Evolutionary conservation across 2,888 invertebrate species (phyloP).

Genomic region (Crossocerus cetratus): DNA sequence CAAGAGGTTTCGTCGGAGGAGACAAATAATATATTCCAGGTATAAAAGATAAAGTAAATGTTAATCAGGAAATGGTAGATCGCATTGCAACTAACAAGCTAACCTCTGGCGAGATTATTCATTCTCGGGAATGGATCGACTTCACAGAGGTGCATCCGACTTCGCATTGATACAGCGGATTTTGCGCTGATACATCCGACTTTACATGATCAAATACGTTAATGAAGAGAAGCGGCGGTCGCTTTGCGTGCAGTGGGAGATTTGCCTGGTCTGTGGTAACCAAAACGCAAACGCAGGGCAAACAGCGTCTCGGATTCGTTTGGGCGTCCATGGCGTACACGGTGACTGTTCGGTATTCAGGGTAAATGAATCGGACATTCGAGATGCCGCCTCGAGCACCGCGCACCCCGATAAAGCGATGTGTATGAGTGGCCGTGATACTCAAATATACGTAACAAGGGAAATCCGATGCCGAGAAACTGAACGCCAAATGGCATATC

Average conservation of each 20-base stretch:
- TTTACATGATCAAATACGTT: constrained; percentile 57
- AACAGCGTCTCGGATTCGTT: constrained; percentile 8
- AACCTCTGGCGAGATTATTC: too few species aligned
- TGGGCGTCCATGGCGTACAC: background rate
- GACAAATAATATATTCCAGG: too few species aligned
- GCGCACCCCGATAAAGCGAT: background rate
- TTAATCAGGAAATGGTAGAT: too few species aligned
- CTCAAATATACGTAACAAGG: too few species aligned
- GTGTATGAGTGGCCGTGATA: background rate
- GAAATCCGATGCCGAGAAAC: too few species aligned
- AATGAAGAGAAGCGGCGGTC: constrained; percentile 59
- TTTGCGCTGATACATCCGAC: constrained; percentile 3
- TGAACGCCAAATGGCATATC: too few species aligned
- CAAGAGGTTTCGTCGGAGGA: too few species aligned
- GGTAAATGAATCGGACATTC: background rate
- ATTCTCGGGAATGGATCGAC: too few species aligned
- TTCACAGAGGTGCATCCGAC: constrained; percentile 34
- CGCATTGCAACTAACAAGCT: too few species aligned
- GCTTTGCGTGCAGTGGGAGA: constrained; percentile 9
- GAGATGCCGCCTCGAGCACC: background rate
- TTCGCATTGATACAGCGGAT: constrained; percentile 28
- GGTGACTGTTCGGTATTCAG: background rate
- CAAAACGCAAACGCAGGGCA: constrained; percentile 28
- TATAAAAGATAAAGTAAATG: too few species aligned
- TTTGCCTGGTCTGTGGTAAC: constrained; percentile 10